Evolutionary conservation across 1,140 invertebrate genomes (phyloP).

Genomic region (Drosophila nikananu): DNA sequence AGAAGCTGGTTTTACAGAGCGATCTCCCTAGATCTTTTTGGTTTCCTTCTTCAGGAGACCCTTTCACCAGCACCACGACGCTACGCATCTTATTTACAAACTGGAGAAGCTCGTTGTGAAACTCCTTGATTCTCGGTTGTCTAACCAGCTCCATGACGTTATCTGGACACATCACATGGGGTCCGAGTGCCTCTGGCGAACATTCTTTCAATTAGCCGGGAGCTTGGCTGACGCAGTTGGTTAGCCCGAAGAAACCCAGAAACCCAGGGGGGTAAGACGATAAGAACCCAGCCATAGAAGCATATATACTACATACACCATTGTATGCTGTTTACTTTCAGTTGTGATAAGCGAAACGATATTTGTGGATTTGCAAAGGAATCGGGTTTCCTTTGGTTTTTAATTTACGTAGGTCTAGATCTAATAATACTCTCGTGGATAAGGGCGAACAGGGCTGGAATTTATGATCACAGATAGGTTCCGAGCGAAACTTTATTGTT

Average conservation of each 20-base stretch:
- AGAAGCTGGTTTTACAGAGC: neutral
- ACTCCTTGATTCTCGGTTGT: neutral
- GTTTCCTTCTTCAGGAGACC: too few species aligned
- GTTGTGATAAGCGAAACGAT: conserved; percentile 19
- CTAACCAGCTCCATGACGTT: neutral
- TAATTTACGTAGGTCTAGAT: conserved; percentile 13
- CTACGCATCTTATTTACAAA: neutral
- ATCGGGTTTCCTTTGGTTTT: neutral
- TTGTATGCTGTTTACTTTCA: neutral
- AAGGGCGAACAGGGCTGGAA: conserved; percentile 10
- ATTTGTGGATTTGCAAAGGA: conserved; percentile 3
- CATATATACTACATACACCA: neutral
- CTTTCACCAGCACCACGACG: neutral
- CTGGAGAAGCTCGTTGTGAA: neutral
- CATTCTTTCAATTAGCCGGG: conserved; percentile 5
- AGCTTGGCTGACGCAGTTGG: conserved; percentile 12
- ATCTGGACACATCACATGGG: conserved; percentile 1
- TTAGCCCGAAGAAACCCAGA: conserved; percentile 1
- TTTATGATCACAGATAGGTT: conserved; percentile 72
- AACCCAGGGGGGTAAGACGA: conserved; percentile 3
- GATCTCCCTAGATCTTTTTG: neutral
- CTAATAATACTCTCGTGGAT: conserved; percentile 40
- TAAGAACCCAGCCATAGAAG: neutral
- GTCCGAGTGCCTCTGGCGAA: neutral
- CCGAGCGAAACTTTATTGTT: conserved; percentile 53